Evolutionary conservation across 2,797 vertebrate species (phyloP).

Genomic region (Manis javanica): DNA sequence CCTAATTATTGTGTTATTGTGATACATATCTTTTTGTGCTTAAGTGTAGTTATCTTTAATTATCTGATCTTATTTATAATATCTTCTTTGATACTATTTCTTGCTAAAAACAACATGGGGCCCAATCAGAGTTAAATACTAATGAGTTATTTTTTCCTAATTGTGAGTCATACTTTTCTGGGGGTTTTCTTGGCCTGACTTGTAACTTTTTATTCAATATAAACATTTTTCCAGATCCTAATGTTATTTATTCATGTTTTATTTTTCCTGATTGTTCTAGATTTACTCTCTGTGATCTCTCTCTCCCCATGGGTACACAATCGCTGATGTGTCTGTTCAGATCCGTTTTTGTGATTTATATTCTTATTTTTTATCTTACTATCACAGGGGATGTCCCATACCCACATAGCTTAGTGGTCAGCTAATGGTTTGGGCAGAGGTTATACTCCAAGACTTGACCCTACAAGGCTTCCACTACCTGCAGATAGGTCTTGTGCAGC

Average conservation of each 20-base stretch:
- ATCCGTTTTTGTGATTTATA: background rate
- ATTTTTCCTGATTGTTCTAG: background rate
- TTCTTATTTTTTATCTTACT: background rate
- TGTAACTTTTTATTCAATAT: background rate
- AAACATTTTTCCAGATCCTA: background rate
- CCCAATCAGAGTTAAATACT: background rate
- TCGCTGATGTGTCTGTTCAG: background rate
- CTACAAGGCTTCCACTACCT: background rate
- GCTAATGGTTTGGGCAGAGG: background rate
- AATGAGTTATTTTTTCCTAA: background rate
- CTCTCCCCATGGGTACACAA: background rate
- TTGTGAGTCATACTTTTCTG: background rate
- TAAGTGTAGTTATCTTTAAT: background rate
- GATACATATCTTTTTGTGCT: background rate
- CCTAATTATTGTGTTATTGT: background rate
- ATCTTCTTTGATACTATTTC: background rate
- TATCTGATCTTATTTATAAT: background rate
- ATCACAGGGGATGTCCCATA: background rate
- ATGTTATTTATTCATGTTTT: background rate
- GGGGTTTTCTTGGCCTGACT: background rate
- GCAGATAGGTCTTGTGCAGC: background rate
- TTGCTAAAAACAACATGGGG: background rate
- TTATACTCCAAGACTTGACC: background rate
- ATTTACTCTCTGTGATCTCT: background rate
- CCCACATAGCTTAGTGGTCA: background rate